Conservation (phyloP, 92 coral and sea anemone species). For the Palythoa grandis region DNA sequence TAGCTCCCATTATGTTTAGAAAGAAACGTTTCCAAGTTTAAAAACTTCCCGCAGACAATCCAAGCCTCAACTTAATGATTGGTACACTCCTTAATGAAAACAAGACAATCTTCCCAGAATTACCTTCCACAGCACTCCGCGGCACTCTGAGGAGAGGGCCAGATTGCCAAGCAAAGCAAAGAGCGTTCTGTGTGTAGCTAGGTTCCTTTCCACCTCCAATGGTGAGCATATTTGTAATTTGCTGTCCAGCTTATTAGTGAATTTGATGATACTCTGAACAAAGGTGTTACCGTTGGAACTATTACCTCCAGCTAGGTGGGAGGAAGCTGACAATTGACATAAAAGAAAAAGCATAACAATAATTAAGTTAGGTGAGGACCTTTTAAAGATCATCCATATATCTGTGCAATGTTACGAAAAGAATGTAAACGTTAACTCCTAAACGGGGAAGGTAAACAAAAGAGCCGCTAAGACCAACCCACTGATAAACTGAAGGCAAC, state of each 20-base stretch:
- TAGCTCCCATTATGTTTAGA: no score
- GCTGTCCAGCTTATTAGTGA: constrained; percentile 61
- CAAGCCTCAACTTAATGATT: no score
- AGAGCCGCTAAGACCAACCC: no score
- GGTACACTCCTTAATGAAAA: background rate
- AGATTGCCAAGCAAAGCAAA: constrained; percentile 76
- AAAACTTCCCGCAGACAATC: no score
- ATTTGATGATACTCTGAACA: constrained; percentile 80
- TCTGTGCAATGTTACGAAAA: no score
- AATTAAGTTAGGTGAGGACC: background rate
- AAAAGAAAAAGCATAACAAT: background rate
- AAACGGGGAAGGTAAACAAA: no score
- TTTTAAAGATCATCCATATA: no score
- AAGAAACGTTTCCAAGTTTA: no score
- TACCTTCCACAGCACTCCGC: constrained; percentile 97
- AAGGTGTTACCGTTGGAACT: constrained; percentile 79
- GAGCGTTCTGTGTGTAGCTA: constrained; percentile 68
- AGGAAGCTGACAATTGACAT: constrained; percentile 48
- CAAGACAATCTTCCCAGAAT: background rate
- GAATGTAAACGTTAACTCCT: no score
- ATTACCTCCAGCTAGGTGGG: constrained; percentile 69
- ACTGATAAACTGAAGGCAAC: no score
- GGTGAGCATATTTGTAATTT: constrained; percentile 71
- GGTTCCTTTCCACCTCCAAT: constrained; percentile 70
- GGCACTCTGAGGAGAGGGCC: constrained; percentile 85